Base-by-base conservation (phyloP, 2,888 invertebrate species). In the Zygaena filipendulae region DNA sequence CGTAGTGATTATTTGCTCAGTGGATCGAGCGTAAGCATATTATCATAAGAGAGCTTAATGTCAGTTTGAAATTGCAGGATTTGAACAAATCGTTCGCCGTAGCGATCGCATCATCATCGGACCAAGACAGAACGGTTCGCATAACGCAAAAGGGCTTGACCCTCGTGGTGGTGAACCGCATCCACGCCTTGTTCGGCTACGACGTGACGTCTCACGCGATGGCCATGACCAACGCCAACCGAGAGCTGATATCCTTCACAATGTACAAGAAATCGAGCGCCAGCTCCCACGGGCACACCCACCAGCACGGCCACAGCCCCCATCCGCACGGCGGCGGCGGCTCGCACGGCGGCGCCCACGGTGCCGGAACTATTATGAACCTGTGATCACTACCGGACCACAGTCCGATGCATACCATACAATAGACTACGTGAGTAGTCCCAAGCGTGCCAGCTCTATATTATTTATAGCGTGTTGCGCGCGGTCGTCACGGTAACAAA, bases 211-310 rank as follows among this genome's bases (percentile, higher is more conserved):
- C 79, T 0, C 80, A 81, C 45, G 59, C 80, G 3, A 80, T 81
- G 80, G 68, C 77, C 2, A 77, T 81, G 70, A 77, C 79, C 11
- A 77, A 75, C 40, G 66, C 74, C 8, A 81, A 81, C 45, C 54
- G 79, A 3, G 80, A 81, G 45, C 57, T 79, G 19, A 52, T 79
- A 24, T 77, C 80, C 10, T 81, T 79, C 55, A 70, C 74, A 7
- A 57, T 81, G 68, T 80, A 79, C 43, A 79, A 79, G 57, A 79
- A 79, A 48, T 59, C 66, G 3, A 53, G 52, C 32, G 26, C 51
- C 9, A 54, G 52, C 13, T 35, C 49, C 3, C 63, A 62, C 36
- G 37, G 49, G 5, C 61, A 59, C 24, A 16, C 47, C 3, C 59
- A 58, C 14, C 23, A 46, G 3, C 60, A 60, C 29, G 29, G 43